These are phyloP conservation scores for Oscheius sp. DNA, from an alignment of 2,888 invertebrate species.

Conservation along the genomic window DNA sequence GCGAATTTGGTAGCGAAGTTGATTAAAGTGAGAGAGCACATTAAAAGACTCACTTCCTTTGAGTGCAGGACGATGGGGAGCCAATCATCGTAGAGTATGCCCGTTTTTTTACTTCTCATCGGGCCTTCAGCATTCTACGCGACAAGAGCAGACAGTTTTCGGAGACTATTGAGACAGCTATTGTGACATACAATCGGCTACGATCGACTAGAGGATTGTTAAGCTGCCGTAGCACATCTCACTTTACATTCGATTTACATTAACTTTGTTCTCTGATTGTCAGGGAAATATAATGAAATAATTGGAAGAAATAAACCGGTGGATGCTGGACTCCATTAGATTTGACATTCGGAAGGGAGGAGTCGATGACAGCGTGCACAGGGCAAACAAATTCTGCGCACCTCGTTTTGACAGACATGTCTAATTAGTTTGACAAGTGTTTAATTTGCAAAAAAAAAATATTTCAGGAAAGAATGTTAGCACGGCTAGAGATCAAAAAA, in stretches of 20 bases:
- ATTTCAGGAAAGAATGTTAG: neutral
- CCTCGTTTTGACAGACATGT: neutral
- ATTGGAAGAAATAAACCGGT: neutral
- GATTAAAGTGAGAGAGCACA: neutral
- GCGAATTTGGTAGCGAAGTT: no score
- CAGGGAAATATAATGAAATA: neutral
- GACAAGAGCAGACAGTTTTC: neutral
- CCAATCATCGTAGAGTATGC: conserved; percentile 25
- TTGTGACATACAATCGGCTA: conserved; percentile 25
- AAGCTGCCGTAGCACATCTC: neutral
- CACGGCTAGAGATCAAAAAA: neutral
- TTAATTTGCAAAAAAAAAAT: no score
- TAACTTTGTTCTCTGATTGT: neutral
- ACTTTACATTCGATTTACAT: conserved; percentile 1
- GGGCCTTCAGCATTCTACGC: conserved; percentile 7
- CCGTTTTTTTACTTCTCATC: conserved; percentile 20
- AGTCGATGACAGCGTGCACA: conserved; percentile 15
- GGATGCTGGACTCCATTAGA: conserved; percentile 7
- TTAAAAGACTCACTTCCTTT: conserved; percentile 11
- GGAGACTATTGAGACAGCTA: conserved; percentile 21
- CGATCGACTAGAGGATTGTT: neutral
- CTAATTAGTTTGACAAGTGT: neutral
- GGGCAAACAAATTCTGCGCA: conserved; percentile 24
- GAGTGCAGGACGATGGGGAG: conserved; percentile 15
- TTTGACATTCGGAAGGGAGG: conserved; percentile 25